Evolutionary conservation across 2,113 vertebrate species (phyloP), one percentile per base, ranked within the genome.

Genomic region (Apodemus speciosus): DNA sequence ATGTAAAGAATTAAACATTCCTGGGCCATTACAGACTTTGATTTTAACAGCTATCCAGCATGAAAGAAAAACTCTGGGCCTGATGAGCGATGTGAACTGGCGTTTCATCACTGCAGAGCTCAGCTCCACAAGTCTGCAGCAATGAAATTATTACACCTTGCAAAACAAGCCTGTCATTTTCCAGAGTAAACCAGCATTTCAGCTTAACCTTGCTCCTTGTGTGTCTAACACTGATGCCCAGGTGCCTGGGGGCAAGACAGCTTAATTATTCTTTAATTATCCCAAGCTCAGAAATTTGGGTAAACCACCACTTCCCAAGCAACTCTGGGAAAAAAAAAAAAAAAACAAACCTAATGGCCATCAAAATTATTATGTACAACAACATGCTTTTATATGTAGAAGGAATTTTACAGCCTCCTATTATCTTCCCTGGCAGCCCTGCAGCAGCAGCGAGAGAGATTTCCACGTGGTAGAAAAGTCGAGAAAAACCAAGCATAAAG

Each of bases 1-100:
- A 96, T 93, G 93, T 94, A 93, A 97, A 96, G 95, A 97, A 98
- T 97, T 94, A 93, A 71, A 97, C 95, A 73, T 93, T 92, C 46
- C 75, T 68, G 66, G 90, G 25, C 88, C 95, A 93, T 94, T 90
- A 46, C 87, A 88, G 53, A 77, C 69, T 96, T 76, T 93, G 88
- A 43, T 96, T 97, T 97, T 93, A 97, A 96, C 91, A 95, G 46
- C 90, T 83, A 88, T 58, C 40, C 60, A 75, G 88, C 93, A 72
- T 72, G 95, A 91, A 95, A 62, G 56, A 53, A 72, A 90, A 94
- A 85, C 80, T 30, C 86, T 60, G 88, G 87, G 93, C 49, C 49
- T 46, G 71, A 85, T 76, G 97, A 95, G 95, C 91, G 96, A 72
- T 38, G 92, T 86, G 95, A 90, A 53, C 88, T 89, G 18, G 90